Conservation (phyloP, 1,140 invertebrate genomes). For the Brachionus rotundiformis region DNA sequence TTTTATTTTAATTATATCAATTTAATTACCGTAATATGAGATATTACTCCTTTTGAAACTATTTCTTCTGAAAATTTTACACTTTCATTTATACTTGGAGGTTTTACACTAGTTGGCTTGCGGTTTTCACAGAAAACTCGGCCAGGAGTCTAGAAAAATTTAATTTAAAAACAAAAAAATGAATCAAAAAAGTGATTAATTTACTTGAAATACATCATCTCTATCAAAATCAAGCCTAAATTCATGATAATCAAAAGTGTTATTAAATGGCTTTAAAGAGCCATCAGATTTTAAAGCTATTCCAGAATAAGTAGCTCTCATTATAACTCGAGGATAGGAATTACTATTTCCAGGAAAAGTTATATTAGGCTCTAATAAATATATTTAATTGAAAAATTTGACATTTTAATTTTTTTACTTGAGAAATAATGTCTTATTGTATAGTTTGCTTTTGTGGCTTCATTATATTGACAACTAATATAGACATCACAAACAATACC, state of each 20-base stretch:
- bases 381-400: background rate
- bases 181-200: too few species aligned
- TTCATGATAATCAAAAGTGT: slow-evolving; percentile 37
- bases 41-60: slow-evolving; percentile 9
- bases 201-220: slow-evolving; percentile 37
- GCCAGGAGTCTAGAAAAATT: background rate
- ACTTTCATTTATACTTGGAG: background rate
- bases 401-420: background rate
- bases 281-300: slow-evolving; percentile 14
- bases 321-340: background rate
- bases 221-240: slow-evolving; percentile 17
- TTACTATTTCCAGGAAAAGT: slow-evolving; percentile 8
- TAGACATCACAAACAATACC: slow-evolving; percentile 42
- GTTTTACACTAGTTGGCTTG: background rate
- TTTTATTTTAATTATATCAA: too few species aligned
- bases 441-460: slow-evolving; percentile 21
- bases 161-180: too few species aligned
- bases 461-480: slow-evolving; percentile 31
- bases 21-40: slow-evolving; percentile 29
- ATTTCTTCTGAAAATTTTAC: slow-evolving; percentile 44
- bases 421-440: slow-evolving; percentile 22
- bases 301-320: slow-evolving; percentile 29
- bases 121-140: slow-evolving; percentile 13
- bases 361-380: background rate
- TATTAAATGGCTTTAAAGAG: background rate